Evolutionary conservation across 2,797 vertebrate genomes (phyloP).

Genomic region (Echeneis naucrates): DNA sequence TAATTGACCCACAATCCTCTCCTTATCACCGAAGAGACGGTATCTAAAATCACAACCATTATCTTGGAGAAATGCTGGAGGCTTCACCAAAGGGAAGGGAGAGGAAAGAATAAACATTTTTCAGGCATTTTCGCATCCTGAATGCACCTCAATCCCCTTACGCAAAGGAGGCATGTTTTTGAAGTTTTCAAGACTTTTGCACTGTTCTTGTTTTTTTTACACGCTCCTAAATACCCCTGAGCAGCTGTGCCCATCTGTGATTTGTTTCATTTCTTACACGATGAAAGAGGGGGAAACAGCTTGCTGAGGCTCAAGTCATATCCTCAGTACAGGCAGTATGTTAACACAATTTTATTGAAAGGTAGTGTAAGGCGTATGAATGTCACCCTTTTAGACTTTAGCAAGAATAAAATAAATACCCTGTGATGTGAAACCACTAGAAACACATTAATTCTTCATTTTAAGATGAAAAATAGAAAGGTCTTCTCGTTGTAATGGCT

Average conservation of each 20-base stretch:
- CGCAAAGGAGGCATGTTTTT: constrained; percentile 33
- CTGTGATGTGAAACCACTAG: neutral
- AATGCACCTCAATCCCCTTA: constrained; percentile 26
- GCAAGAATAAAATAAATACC: constrained; percentile 1
- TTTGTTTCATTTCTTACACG: constrained; percentile 48
- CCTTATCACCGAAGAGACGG: constrained; percentile 22
- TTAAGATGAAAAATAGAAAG: neutral
- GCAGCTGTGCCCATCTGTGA: constrained; percentile 68
- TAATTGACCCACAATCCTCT: constrained; percentile 37
- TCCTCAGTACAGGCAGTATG: constrained; percentile 17
- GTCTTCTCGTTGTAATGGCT: neutral
- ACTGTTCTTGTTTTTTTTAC: constrained; percentile 10
- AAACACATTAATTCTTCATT: neutral
- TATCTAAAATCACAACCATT: constrained; percentile 1
- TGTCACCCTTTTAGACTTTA: constrained; percentile 1
- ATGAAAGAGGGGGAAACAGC: constrained; percentile 45
- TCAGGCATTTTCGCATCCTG: constrained; percentile 14
- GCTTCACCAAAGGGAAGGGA: constrained; percentile 40
- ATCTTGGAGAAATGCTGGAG: constrained; percentile 28
- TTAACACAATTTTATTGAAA: constrained; percentile 29
- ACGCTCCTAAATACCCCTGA: constrained; percentile 52
- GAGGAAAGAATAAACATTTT: constrained; percentile 37
- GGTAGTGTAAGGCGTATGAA: constrained; percentile 21
- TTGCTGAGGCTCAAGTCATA: constrained; percentile 42
- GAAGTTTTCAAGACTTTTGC: constrained; percentile 45